These are phyloP conservation scores for Thaumetopoea pityocampa DNA, from an alignment of 1,140 invertebrate genomes.

Conservation along the genomic window DNA sequence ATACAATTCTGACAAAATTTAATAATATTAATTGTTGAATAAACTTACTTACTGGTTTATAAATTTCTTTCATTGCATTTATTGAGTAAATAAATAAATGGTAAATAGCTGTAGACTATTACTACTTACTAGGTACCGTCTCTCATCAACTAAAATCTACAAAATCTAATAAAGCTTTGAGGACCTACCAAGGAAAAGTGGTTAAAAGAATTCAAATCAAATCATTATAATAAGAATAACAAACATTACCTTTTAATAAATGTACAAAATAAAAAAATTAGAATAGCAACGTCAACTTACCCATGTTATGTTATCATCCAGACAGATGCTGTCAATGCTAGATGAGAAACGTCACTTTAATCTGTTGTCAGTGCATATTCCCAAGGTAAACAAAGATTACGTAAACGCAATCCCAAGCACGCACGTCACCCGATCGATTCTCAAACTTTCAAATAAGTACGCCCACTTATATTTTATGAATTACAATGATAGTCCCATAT, in stretches of 20 bases:
- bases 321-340: neutral
- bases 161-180: too few relatives aligned
- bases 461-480: constrained; percentile 68
- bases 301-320: constrained; percentile 16
- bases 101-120: too few relatives aligned
- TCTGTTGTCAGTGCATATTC: constrained; percentile 59
- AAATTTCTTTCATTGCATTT: too few relatives aligned
- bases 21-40: too few relatives aligned
- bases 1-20: too few relatives aligned
- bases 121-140: too few relatives aligned
- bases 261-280: constrained; percentile 1
- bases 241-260: too few relatives aligned
- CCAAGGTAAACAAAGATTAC: constrained; percentile 76
- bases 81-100: too few relatives aligned
- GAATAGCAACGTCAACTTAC: constrained; percentile 14
- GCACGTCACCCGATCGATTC: constrained; percentile 72
- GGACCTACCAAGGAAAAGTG: too few relatives aligned
- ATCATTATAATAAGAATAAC: too few relatives aligned
- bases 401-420: constrained; percentile 73
- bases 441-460: constrained; percentile 70
- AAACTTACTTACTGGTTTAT: too few relatives aligned
- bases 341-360: constrained; percentile 33
- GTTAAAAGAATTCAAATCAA: constrained; percentile 15
- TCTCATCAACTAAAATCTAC: too few relatives aligned
- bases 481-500: constrained; percentile 43